Evolutionary conservation across 2,797 vertebrate species (phyloP).

Genomic region (Margarornis squamiger): DNA sequence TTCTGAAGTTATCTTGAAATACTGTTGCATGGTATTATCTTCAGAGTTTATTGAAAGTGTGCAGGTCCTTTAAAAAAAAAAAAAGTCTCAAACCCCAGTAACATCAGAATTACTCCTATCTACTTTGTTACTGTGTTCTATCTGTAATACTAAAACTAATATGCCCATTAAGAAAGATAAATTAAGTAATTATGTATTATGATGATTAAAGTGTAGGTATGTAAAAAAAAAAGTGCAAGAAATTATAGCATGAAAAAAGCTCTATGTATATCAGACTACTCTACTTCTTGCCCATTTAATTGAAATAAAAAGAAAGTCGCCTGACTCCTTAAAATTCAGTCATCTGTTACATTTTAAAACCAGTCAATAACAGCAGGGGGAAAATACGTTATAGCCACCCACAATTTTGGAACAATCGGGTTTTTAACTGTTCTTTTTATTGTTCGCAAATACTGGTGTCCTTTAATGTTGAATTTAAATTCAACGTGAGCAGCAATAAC

Average conservation of each 20-base stretch:
- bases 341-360: not conserved
- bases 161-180: not conserved
- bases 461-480: not conserved
- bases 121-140: not conserved
- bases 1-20: not conserved
- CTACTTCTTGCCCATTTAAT: not conserved
- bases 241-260: not conserved
- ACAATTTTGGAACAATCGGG: not conserved
- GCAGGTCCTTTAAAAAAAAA: not conserved
- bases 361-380: not conserved
- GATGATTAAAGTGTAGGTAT: not conserved
- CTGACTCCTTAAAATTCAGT: not conserved
- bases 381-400: not conserved
- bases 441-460: not conserved
- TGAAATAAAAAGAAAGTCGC: not conserved
- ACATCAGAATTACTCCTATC: not conserved
- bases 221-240: not conserved
- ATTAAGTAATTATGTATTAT: not conserved
- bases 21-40: not conserved
- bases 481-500: not conserved
- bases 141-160: not conserved
- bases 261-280: accelerated
- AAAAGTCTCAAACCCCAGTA: not conserved
- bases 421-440: not conserved
- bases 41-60: not conserved